These are phyloP conservation scores for Lonchura striata DNA, from an alignment of 2,113 vertebrate genomes.

Conservation along the genomic window DNA sequence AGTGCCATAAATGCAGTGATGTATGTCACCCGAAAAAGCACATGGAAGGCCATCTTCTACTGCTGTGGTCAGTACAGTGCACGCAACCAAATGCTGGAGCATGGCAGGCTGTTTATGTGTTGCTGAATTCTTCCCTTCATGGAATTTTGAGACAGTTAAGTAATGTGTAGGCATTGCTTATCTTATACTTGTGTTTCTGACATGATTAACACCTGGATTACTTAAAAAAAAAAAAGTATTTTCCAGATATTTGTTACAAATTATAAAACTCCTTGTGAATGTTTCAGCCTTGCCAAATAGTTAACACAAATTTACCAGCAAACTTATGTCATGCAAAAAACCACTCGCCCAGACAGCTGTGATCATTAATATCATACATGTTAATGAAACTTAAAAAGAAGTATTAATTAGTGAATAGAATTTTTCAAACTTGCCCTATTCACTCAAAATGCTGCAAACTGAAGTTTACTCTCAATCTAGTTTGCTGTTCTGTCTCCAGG, in stretches of 20 bases:
- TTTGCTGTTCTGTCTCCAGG: not conserved
- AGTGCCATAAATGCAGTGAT: not conserved
- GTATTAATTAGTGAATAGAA: not conserved
- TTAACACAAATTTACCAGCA: not conserved
- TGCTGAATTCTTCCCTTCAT: not conserved
- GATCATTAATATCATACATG: not conserved
- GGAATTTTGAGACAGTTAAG: not conserved
- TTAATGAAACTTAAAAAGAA: not conserved
- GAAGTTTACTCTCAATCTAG: not conserved
- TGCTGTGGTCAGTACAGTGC: not conserved
- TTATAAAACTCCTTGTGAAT: not conserved
- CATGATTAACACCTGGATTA: not conserved
- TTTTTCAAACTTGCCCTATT: not conserved
- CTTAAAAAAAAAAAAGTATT: conserved; percentile 20
- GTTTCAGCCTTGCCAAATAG: not conserved
- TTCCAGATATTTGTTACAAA: not conserved
- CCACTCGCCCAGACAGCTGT: not conserved
- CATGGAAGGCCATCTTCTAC: not conserved
- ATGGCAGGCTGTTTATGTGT: not conserved
- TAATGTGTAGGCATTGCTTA: not conserved
- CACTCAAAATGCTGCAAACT: not conserved
- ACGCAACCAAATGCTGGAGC: not conserved
- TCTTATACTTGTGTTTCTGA: not conserved
- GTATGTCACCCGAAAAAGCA: not conserved
- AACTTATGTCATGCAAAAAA: not conserved